These are phyloP conservation scores for Metaphire vulgaris DNA, from an alignment of 1,140 invertebrate genomes.

Conservation along the genomic window DNA sequence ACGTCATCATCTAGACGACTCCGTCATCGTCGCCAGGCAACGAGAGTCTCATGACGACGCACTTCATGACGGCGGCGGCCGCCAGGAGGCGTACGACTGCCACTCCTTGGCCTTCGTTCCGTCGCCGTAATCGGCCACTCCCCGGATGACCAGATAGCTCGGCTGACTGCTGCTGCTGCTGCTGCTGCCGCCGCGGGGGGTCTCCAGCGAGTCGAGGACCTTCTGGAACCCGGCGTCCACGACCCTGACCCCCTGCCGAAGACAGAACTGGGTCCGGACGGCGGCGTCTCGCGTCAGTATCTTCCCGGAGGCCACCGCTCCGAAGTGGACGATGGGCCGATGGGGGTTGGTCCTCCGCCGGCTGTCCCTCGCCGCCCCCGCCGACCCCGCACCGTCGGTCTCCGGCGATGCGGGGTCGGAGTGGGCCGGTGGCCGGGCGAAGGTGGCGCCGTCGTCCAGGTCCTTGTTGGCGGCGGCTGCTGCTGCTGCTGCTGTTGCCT, in stretches of 20 bases:
- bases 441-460: background rate
- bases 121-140: slow-evolving; percentile 58
- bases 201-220: slow-evolving; percentile 59
- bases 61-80: slow-evolving; percentile 62
- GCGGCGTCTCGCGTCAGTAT: background rate
- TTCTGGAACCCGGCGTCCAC: slow-evolving; percentile 7
- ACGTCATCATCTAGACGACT: too few species aligned
- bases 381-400: background rate
- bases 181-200: slow-evolving; percentile 59
- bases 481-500: too few species aligned
- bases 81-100: slow-evolving; percentile 87
- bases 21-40: background rate
- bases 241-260: background rate
- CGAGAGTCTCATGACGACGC: background rate
- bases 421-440: background rate
- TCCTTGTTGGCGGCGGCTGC: too few species aligned
- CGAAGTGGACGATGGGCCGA: background rate
- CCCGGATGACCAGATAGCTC: slow-evolving; percentile 56
- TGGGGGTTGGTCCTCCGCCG: too few species aligned
- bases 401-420: background rate
- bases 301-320: slow-evolving; percentile 10
- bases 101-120: slow-evolving; percentile 60
- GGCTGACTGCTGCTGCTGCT: too few species aligned
- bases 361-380: too few species aligned
- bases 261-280: background rate